Percentiles rank a stretch among this genome's conserved stretches.
These are phyloP conservation scores for Arctopsyche grandis DNA, from an alignment of 1,140 invertebrate species.

Conservation along the genomic window DNA sequence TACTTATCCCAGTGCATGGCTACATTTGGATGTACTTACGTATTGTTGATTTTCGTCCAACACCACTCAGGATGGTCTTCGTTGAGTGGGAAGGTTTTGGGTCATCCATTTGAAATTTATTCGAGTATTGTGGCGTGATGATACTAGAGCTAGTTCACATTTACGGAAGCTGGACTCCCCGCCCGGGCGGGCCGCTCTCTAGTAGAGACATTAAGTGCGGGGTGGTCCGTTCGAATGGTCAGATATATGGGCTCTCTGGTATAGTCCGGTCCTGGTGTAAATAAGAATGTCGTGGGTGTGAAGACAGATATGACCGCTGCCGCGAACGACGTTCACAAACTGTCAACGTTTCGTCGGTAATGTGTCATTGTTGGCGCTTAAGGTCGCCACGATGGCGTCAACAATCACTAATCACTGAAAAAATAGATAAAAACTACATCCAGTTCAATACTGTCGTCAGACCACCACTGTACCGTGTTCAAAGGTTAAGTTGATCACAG, in stretches of 20 bases:
- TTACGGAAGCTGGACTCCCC: conserved; percentile 32
- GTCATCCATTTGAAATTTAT: neutral
- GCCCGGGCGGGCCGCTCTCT: neutral
- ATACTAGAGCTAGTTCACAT: neutral
- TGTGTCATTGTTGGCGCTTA: conserved; percentile 18
- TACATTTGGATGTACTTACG: too few species aligned
- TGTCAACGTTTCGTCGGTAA: conserved; percentile 9
- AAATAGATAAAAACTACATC: too few species aligned
- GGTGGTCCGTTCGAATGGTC: conserved; percentile 20
- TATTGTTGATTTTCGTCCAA: too few species aligned
- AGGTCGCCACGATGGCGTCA: neutral
- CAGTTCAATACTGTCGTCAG: too few species aligned
- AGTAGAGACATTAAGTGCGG: conserved; percentile 30
- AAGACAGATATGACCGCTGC: conserved; percentile 35
- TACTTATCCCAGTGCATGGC: too few species aligned
- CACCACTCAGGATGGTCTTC: too few species aligned
- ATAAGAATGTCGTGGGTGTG: conserved; percentile 37
- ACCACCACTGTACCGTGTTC: too few species aligned
- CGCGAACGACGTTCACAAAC: neutral
- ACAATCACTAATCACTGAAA: too few species aligned
- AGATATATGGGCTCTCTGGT: neutral
- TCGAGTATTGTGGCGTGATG: neutral
- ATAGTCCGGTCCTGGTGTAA: neutral
- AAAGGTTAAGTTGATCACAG: too few species aligned
- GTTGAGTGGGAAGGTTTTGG: too few species aligned